These are phyloP conservation scores for Dendroctonus valens DNA, from an alignment of 1,140 invertebrate genomes.

Conservation along the genomic window DNA sequence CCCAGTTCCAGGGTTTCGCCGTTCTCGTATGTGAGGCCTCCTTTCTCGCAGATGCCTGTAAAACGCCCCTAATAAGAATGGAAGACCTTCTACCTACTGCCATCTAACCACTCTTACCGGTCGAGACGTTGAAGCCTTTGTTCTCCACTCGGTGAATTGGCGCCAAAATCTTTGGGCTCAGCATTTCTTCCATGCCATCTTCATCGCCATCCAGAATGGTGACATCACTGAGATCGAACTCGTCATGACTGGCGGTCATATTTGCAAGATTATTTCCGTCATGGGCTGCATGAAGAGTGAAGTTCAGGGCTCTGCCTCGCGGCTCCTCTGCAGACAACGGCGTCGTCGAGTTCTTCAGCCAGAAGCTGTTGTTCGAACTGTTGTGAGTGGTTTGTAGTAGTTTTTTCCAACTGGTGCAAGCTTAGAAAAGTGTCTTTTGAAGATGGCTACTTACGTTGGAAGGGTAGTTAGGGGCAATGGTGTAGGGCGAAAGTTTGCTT, in stretches of 20 bases:
- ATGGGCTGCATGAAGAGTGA: conserved; percentile 37
- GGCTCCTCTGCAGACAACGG: conserved; percentile 30
- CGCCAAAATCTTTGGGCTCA: conserved; percentile 43
- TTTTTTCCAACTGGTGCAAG: too few relatives aligned
- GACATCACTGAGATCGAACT: conserved; percentile 61
- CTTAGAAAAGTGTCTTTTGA: too few relatives aligned
- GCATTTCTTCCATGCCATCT: conserved; percentile 50
- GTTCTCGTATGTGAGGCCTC: conserved; percentile 48
- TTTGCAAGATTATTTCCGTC: conserved; percentile 34
- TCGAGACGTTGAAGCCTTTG: conserved; percentile 22
- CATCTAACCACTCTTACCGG: conserved; percentile 18
- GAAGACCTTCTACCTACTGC: background rate
- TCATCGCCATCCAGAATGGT: conserved; percentile 66
- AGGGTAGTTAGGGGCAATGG: conserved; percentile 6
- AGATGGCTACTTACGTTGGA: background rate
- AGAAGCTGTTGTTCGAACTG: too few relatives aligned
- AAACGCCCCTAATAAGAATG: background rate
- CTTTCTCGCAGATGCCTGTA: conserved; percentile 43
- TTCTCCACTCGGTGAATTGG: conserved; percentile 25
- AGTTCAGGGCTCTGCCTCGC: conserved; percentile 45
- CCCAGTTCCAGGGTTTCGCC: conserved; percentile 66
- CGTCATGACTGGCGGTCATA: conserved; percentile 22
- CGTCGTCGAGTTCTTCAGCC: background rate
- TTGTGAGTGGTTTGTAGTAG: too few relatives aligned
- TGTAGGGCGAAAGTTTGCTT: conserved; percentile 12